These are phyloP conservation scores for Carcharodon carcharias DNA, from an alignment of 2,797 vertebrate species.

Conservation along the genomic window DNA sequence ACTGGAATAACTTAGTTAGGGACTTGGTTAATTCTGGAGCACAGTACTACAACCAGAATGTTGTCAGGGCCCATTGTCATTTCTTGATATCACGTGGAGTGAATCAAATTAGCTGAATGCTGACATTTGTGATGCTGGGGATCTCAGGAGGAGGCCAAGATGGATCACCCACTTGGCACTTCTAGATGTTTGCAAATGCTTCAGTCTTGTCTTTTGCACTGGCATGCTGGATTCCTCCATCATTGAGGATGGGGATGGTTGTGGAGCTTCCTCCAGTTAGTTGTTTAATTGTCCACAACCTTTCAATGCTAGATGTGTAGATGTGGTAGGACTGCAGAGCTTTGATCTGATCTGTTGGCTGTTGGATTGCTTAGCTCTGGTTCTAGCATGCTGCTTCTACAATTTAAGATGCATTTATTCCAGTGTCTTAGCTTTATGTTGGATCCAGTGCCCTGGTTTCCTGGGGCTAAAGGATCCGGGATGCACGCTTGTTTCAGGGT, in stretches of 20 bases:
- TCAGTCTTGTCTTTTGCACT: neutral
- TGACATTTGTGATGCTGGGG: neutral
- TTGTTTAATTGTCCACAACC: neutral
- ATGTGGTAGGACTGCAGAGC: no score
- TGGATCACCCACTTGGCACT: neutral
- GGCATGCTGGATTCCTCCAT: neutral
- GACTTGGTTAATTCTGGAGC: neutral
- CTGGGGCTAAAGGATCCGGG: no score
- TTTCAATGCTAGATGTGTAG: neutral
- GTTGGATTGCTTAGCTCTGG: no score
- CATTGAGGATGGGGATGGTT: neutral
- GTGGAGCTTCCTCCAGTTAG: neutral
- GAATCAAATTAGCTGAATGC: no score
- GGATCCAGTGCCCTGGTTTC: no score
- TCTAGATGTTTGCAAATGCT: neutral
- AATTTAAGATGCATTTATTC: neutral
- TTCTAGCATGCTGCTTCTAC: neutral
- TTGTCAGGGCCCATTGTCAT: neutral
- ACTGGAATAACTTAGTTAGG: neutral
- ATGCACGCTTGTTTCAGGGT: no score
- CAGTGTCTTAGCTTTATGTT: neutral
- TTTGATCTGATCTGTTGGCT: neutral
- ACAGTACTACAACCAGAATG: neutral
- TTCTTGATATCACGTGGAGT: neutral
- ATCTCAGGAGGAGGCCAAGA: neutral